A percentile compares a stretch with the other conserved stretches of the same genome.
phyloP scores from a whole-genome alignment of 2,797 vertebrate genomes.

The Urophycis tenuis region DNA sequence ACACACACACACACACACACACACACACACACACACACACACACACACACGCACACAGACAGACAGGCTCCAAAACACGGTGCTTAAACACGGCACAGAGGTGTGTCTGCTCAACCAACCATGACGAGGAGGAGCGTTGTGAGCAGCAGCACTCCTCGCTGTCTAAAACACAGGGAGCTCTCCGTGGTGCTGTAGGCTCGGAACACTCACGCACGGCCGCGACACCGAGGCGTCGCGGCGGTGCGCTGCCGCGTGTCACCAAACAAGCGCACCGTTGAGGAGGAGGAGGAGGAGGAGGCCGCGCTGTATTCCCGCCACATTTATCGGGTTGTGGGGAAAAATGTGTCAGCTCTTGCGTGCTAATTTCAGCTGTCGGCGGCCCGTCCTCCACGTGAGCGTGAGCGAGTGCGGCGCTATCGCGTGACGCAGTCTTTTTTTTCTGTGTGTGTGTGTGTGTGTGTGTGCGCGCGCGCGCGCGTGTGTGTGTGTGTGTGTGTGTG shows the following conservation, averaged over 20 bases:
- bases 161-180: slow-evolving; percentile 4
- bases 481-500: background rate
- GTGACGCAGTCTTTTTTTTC: slow-evolving; percentile 53
- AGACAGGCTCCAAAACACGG: too few species aligned
- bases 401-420: slow-evolving; percentile 38
- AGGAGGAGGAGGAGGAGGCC: too few species aligned
- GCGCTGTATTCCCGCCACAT: too few species aligned
- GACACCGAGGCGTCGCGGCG: background rate
- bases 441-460: background rate
- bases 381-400: slow-evolving; percentile 50
- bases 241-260: background rate
- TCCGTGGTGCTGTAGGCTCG: slow-evolving; percentile 58
- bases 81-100: too few species aligned
- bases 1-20: too few species aligned
- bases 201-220: background rate
- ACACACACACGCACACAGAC: too few species aligned
- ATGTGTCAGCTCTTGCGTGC: slow-evolving; percentile 60
- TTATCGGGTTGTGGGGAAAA: slow-evolving; percentile 53
- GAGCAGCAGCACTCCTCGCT: background rate
- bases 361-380: slow-evolving; percentile 53
- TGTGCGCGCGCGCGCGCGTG: too few species aligned
- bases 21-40: too few species aligned
- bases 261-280: background rate
- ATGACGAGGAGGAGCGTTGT: background rate
- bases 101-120: background rate